Conservation (phyloP, 2,797 vertebrate genomes). For the Anguilla megastoma region DNA sequence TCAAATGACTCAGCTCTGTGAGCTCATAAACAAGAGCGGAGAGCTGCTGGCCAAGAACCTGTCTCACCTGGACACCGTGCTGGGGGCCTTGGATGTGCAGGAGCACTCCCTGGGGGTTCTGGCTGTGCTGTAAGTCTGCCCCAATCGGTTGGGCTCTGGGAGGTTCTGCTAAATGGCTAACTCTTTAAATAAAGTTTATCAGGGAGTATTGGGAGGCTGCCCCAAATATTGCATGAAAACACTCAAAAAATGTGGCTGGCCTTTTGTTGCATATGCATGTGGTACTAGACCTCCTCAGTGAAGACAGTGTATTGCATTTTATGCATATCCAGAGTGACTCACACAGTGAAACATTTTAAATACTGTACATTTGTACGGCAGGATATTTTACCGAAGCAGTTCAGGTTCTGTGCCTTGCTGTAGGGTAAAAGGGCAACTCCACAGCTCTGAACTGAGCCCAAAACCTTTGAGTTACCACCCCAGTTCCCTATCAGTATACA, state of each 20-base stretch:
- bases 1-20: slow-evolving; percentile 99
- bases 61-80: slow-evolving; percentile 97
- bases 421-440: not conserved
- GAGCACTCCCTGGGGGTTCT: slow-evolving; percentile 96
- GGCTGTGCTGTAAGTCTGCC: slow-evolving; percentile 90
- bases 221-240: not conserved
- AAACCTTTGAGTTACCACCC: not conserved
- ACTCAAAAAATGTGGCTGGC: not conserved
- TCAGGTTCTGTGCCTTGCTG: not conserved
- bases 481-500: not conserved
- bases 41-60: slow-evolving; percentile 98
- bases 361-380: not conserved
- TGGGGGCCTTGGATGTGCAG: slow-evolving; percentile 96
- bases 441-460: not conserved
- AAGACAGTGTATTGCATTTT: not conserved
- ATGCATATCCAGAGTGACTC: too few relatives aligned
- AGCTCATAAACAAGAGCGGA: slow-evolving; percentile 99
- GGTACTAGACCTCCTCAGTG: too few relatives aligned
- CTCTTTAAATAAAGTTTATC: not conserved
- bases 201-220: not conserved
- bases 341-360: too few relatives aligned
- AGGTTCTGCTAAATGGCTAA: not conserved
- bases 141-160: not conserved
- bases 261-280: not conserved
- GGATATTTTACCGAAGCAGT: not conserved